These are phyloP conservation scores for Archilochus colubris DNA, from an alignment of 2,113 vertebrate species.

Conservation along the genomic window DNA sequence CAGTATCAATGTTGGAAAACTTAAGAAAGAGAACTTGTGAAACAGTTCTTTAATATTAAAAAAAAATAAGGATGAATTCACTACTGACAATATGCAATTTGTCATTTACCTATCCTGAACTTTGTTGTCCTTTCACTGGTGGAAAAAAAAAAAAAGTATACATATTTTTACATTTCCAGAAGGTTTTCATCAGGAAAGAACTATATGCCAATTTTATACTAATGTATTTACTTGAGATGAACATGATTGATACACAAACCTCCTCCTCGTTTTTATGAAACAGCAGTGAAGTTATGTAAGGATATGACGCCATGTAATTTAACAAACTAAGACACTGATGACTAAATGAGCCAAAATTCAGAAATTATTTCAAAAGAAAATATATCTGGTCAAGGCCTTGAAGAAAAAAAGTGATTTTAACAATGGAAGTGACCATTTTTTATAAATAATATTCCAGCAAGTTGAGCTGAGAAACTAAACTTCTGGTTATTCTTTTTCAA, in stretches of 20 bases:
- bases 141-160: neutral
- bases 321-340: neutral
- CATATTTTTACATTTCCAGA: neutral
- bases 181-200: neutral
- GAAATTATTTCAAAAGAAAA: neutral
- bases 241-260: neutral
- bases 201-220: neutral
- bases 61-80: neutral
- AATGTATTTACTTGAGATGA: neutral
- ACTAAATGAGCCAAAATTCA: neutral
- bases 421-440: neutral
- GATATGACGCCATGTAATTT: neutral
- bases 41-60: neutral
- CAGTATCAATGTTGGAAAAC: neutral
- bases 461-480: neutral
- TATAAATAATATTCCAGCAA: neutral
- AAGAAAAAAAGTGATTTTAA: neutral
- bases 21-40: neutral
- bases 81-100: neutral
- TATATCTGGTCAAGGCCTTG: neutral
- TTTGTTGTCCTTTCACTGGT: neutral
- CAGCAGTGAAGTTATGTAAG: neutral
- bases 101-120: neutral
- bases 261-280: neutral
- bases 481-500: neutral